Evolutionary conservation across 2,797 vertebrate genomes (phyloP), one percentile per base, ranked within the genome.

Genomic region (Phoebastria nigripes): DNA sequence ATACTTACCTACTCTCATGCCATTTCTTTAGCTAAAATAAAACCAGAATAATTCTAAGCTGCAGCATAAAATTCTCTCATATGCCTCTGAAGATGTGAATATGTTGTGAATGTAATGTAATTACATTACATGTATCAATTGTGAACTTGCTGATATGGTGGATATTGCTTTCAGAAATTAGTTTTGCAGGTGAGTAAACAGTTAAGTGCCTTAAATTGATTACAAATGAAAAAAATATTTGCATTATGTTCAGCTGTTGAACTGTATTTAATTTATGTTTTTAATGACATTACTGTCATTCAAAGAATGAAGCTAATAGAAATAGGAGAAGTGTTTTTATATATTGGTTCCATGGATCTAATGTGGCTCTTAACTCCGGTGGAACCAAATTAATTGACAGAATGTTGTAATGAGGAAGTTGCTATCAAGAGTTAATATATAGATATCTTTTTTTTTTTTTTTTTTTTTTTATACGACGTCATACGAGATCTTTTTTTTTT

Each of bases 171-270:
- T 80, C 56, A 81, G 61, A 76, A 92, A 76, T 42, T 76, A 73
- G 42, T 56, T 92, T 51, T 47, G 8, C 79, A 85, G 94, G 96
- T 96, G 95, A 97, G 94, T 93, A 74, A 63, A 78, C 11, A 70
- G 44, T 51, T 26, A 71, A 89, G 22, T 91, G n/a, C 55, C 35
- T 95, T 83, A 73, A 76, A 47, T 35, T 59, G 19, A 39, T 41
- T 33, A 54, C 11, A 62, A 14, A 39, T 82, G 21, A 49, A 59
- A 82, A 58, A 65, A 71, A 9, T 20, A 29, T 1, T 47, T 70
- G 16, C 26, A 11, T 78, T 49, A 8, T 62, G 17, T 80, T 93
- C n/a, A 78, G 25, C 41, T n/a, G 0, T 82, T 94, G 74, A 67
- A 73, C 24, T 73, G 15, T 62, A 44, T 74, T 88, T 72, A 61